phyloP scores from a whole-genome alignment of 2,113 vertebrate genomes.

The Arizona elegans region DNA sequence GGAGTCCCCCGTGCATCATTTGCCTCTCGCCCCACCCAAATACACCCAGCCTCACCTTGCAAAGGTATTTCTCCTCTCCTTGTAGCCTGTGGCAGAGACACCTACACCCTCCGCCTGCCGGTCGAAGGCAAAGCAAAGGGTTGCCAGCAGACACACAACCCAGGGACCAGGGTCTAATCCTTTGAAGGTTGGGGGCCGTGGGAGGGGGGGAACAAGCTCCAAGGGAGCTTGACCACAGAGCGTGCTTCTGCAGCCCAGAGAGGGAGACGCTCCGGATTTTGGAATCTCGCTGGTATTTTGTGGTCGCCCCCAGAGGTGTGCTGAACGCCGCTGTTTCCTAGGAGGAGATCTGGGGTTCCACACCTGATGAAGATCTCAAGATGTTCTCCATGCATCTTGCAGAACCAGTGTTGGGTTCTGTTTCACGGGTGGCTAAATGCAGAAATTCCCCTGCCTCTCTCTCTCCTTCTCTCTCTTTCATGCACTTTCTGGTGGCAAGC shows the following conservation, averaged over 20 bases:
- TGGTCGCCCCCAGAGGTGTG: not conserved
- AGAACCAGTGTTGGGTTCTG: not conserved
- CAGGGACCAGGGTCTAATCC: not conserved
- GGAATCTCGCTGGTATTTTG: not conserved
- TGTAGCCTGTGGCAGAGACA: constrained; percentile 70
- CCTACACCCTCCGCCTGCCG: constrained; percentile 50
- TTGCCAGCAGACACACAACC: constrained; percentile 31
- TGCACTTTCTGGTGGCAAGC: too few relatives aligned
- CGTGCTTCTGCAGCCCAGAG: not conserved
- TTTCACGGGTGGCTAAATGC: not conserved
- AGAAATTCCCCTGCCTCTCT: not conserved
- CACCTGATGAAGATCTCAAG: not conserved
- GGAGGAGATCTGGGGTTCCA: not conserved
- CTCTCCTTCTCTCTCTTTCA: too few relatives aligned
- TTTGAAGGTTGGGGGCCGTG: not conserved
- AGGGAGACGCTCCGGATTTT: not conserved
- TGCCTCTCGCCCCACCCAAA: constrained; percentile 73
- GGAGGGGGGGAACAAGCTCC: not conserved
- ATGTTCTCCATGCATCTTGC: not conserved
- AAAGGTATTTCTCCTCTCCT: constrained; percentile 75
- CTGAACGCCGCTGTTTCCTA: not conserved
- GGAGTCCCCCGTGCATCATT: constrained; percentile 66
- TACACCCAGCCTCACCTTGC: constrained; percentile 73
- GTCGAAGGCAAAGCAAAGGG: constrained; percentile 39
- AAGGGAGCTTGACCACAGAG: not conserved